phyloP scores from a whole-genome alignment of 2,113 vertebrate species.

The Poicephalus meyeri region DNA sequence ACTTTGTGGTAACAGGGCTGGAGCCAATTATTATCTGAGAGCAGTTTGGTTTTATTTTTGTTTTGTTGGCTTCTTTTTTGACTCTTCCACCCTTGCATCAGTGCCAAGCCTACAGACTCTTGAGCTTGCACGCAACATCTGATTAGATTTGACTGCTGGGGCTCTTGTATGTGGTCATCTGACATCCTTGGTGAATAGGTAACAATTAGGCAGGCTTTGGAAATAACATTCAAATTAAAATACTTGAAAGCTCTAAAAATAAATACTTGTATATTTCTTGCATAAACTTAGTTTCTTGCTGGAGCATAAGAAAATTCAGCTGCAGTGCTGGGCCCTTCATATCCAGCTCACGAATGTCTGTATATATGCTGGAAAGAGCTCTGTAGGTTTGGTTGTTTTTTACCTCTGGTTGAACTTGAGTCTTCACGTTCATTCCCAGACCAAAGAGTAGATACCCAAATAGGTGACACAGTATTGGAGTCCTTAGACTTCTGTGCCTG shows the following conservation, averaged over 20 bases:
- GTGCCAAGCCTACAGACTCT: neutral
- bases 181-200: neutral
- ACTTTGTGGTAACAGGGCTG: neutral
- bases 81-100: neutral
- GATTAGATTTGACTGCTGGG: neutral
- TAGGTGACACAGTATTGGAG: neutral
- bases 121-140: neutral
- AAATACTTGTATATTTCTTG: neutral
- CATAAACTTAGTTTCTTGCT: neutral
- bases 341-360: neutral
- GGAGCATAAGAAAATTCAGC: neutral
- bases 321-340: neutral
- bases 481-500: neutral
- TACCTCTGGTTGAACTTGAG: neutral
- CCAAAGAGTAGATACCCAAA: neutral
- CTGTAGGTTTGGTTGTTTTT: neutral
- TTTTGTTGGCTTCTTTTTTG: neutral
- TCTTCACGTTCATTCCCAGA: neutral
- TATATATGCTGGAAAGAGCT: neutral
- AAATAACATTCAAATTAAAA: neutral
- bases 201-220: neutral
- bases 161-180: neutral
- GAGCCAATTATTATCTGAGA: neutral
- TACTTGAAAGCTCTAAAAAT: neutral
- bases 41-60: neutral